Percentiles rank a stretch among this genome's conserved stretches.
These are phyloP conservation scores for Rhineura floridana DNA, from an alignment of 2,113 vertebrate genomes.

Conservation along the genomic window DNA sequence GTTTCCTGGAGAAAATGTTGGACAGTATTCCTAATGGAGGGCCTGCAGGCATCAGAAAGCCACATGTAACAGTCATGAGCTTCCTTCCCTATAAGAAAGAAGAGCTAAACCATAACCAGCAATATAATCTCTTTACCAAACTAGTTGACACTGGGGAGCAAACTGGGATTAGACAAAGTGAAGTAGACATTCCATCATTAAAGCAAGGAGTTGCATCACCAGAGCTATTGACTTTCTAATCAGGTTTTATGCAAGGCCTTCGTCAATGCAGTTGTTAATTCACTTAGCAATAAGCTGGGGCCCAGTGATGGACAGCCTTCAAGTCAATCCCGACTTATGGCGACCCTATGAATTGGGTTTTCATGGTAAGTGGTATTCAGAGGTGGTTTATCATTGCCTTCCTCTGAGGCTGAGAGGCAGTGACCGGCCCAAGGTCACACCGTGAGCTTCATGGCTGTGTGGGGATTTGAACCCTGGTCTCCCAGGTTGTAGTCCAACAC, in stretches of 20 bases:
- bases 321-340: no score
- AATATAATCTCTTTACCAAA: constrained; percentile 12
- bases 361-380: no score
- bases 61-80: background rate
- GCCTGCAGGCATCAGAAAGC: background rate
- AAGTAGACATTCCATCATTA: constrained; percentile 10
- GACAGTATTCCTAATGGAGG: constrained; percentile 37
- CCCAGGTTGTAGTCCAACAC: no score
- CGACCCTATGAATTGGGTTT: no score
- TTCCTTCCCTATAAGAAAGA: background rate
- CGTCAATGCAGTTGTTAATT: background rate
- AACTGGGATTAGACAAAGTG: background rate
- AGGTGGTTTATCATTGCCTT: no score
- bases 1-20: constrained; percentile 34
- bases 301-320: no score
- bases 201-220: constrained; percentile 2
- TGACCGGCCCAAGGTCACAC: no score
- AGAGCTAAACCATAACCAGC: constrained; percentile 24
- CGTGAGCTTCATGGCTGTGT: no score
- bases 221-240: background rate
- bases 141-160: constrained; percentile 3
- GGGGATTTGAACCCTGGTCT: no score
- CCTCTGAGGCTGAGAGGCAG: no score
- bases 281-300: constrained; percentile 22
- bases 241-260: background rate